A percentile compares a stretch with the other conserved stretches of the same genome.
phyloP scores from a whole-genome alignment of 2,797 vertebrate species.

The Amniataba percoides region DNA sequence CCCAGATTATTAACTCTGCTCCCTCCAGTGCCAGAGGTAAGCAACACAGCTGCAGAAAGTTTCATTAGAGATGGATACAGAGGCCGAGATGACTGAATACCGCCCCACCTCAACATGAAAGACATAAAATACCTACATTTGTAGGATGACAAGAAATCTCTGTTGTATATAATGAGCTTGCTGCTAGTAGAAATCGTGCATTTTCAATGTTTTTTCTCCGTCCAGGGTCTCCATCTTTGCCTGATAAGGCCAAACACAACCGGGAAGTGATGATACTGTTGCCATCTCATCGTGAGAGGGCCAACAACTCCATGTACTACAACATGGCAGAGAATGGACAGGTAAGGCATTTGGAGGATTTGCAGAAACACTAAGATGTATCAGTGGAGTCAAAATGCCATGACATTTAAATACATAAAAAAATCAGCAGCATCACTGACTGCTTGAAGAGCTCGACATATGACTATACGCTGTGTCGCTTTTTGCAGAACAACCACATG shows the following conservation, averaged over 20 bases:
- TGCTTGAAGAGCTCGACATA: no score
- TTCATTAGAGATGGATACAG: not conserved
- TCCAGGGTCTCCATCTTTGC: constrained; percentile 95
- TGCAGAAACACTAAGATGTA: not conserved
- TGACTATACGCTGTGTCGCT: not conserved
- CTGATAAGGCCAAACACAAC: constrained; percentile 97
- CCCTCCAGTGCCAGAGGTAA: constrained; percentile 97
- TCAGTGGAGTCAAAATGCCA: not conserved
- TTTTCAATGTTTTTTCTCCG: not conserved
- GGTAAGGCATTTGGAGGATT: constrained; percentile 83
- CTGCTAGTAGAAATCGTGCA: not conserved
- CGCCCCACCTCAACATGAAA: not conserved
- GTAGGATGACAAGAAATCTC: not conserved
- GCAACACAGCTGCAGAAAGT: constrained; percentile 49
- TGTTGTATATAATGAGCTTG: not conserved
- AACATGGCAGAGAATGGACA: constrained; percentile 95
- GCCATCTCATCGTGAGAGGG: constrained; percentile 93
- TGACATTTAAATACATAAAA: no score
- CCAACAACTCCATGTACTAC: constrained; percentile 96
- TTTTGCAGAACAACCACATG: constrained; percentile 92
- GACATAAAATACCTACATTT: not conserved
- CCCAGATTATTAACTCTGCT: constrained; percentile 98
- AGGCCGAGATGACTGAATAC: not conserved
- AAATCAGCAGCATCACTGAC: no score
- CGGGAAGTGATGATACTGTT: constrained; percentile 96